phyloP scores from a whole-genome alignment of 2,797 vertebrate species.

The Molossus molossus region DNA sequence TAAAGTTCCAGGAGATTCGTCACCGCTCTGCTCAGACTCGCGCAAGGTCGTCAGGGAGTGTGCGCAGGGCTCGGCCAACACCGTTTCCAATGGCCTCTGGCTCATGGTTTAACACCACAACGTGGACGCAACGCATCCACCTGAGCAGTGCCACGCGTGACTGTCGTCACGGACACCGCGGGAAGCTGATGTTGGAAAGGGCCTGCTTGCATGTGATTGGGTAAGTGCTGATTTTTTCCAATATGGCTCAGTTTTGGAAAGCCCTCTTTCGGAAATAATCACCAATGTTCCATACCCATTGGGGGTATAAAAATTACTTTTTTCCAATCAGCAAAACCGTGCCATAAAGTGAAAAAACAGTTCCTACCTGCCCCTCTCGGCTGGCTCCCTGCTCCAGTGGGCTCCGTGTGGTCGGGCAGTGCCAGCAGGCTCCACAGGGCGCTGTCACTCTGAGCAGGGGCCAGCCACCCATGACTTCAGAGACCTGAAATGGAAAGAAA shows the following conservation, averaged over 20 bases:
- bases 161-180: not conserved
- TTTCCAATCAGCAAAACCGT: slow-evolving; percentile 87
- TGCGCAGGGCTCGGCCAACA: not conserved
- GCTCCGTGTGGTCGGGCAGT: slow-evolving; percentile 86
- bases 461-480: slow-evolving; percentile 88
- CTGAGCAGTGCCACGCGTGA: not conserved
- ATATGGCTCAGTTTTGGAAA: slow-evolving; percentile 90
- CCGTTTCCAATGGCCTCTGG: not conserved
- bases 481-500: slow-evolving; percentile 89
- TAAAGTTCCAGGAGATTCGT: not conserved
- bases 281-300: slow-evolving; percentile 79
- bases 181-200: not conserved
- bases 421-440: slow-evolving; percentile 89
- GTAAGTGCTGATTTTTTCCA: slow-evolving; percentile 90
- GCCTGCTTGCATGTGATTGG: slow-evolving; percentile 81
- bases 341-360: slow-evolving; percentile 90
- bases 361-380: slow-evolving; percentile 89
- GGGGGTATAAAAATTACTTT: slow-evolving; percentile 77
- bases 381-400: slow-evolving; percentile 88
- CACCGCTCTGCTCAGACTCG: not conserved
- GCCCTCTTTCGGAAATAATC: slow-evolving; percentile 82
- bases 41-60: not conserved
- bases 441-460: slow-evolving; percentile 89
- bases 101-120: not conserved
- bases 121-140: not conserved